Evolutionary conservation across 2,797 vertebrate genomes (phyloP), one percentile per base, ranked within the genome.

Genomic region (Acanthurus lineatus): DNA sequence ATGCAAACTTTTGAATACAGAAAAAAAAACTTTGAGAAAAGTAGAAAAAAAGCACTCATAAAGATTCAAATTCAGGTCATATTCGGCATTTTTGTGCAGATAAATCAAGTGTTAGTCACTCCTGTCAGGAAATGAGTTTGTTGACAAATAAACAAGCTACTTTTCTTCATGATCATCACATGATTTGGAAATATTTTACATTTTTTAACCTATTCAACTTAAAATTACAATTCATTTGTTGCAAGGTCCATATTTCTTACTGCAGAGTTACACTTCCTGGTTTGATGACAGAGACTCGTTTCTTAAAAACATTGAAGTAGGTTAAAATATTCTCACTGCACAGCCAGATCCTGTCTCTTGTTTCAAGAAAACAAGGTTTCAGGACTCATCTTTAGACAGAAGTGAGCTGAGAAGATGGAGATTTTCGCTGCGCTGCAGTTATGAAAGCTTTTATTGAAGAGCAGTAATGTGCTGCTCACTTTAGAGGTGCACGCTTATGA

Each of bases 391-490:
- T 76, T 15, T 9, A 19, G 22, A 38, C 38, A 25, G 49, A 19
- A 74, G 49, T 22, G 32, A 66, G 14, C 48, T 16, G 48, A 69
- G 72, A 9, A 45, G 65, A 45, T 73, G 8, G 9, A 60, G 15
- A n/a, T 40, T 72, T 74, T 16, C 15, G 53, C 42, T 2, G 20
- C 17, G 25, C 61, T 25, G 58, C 58, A 12, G 42, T 73, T 72
- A 81, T 83, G 79, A 82, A 64, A 49, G 63, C 76, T 66, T 84
- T 79, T 64, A 76, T 76, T 25, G 5, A 17, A 4, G 40, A 58
- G 56, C 72, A 40, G 58, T 69, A 69, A 79, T 66, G 78, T 0
- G 58, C 45, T 38, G 73, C 70, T 68, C 56, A 49, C 64, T 84
- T 56, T 19, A 5, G 79, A 86, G 77, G 77, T 77, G 35, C 32